Conservation (phyloP, 2,888 invertebrate genomes). For the Pseudanteris insignis region DNA sequence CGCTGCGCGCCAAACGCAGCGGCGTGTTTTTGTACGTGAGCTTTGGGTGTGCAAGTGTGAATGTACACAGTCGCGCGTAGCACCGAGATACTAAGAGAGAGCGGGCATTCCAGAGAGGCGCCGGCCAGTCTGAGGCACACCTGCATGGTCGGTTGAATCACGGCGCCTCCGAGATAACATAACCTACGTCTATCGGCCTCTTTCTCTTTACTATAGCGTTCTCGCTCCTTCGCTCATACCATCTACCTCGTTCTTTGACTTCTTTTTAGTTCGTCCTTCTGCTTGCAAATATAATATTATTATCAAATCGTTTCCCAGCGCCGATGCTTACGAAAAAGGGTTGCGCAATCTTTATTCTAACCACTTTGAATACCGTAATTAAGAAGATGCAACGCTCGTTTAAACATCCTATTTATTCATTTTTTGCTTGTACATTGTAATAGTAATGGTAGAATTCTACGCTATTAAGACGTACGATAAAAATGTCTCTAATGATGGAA, state of each 20-base stretch:
- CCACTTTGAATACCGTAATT: too few relatives aligned
- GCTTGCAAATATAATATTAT: too few relatives aligned
- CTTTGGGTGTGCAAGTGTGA: conserved; percentile 40
- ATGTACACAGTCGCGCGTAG: conserved; percentile 14
- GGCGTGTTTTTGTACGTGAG: conserved; percentile 4
- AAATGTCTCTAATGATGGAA: too few relatives aligned
- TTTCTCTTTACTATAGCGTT: not conserved
- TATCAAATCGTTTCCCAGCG: too few relatives aligned
- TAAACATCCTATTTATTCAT: too few relatives aligned
- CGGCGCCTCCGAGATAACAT: conserved; percentile 53
- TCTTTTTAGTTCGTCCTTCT: not conserved
- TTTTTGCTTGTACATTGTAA: too few relatives aligned
- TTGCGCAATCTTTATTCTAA: too few relatives aligned
- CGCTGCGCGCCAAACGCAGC: conserved; percentile 1
- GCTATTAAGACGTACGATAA: too few relatives aligned
- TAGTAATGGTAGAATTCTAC: too few relatives aligned
- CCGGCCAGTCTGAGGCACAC: conserved; percentile 66
- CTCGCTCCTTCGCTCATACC: not conserved
- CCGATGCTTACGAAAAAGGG: too few relatives aligned
- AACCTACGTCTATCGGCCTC: conserved; percentile 51
- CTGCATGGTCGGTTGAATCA: conserved; percentile 57
- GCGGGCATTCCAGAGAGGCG: conserved; percentile 63
- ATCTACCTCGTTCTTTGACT: not conserved
- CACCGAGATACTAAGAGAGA: conserved; percentile 22
- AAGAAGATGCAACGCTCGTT: too few relatives aligned